Evolutionary conservation across 2,113 vertebrate species (phyloP), one percentile per base, ranked within the genome.

Genomic region (Trochalopteron elliotii): DNA sequence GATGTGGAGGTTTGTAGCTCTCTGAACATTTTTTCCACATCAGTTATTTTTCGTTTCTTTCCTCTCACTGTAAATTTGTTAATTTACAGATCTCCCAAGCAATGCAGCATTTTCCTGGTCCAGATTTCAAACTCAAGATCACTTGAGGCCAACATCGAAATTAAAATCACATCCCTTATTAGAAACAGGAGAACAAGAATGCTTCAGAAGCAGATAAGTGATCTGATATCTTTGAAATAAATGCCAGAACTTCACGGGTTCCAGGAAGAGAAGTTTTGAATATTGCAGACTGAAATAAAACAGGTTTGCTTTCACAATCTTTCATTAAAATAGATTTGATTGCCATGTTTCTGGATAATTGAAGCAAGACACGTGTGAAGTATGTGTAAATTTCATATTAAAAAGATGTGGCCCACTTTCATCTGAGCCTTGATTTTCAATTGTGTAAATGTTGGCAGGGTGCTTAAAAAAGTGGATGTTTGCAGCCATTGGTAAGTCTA

Each of bases 291-390:
- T 85, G 52, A 87, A 91, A 49, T 24, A 67, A 65, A 15, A 31
- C 24, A 25, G 25, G 59, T 74, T 67, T 74, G 22, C 42, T 86
- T 92, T 70, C 80, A 72, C 55, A 61, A 10, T 65, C 40, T 81
- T 90, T 57, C 59, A 63, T 78, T 70, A 87, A 57, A 92, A 79
- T 57, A 47, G 7, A 45, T 15, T 42, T 24, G 24, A 28, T 72
- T 5, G 2, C 53, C 10, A 4, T 53, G 12, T 87, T 91, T 87
- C 42, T 89, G 64, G 42, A 27, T 92, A 61, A 57, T 50, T 91
- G 64, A 53, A 45, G 30, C 0, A 9, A 5, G 52, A 59, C 37
- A 23, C 0, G 0, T 61, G 83, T 2, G 6, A 92, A 31, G 17
- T 72, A n/a, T 31, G 15, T 25, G 10, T 44, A 64, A 49, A 12